Base-by-base conservation (phyloP, 2,888 invertebrate species). In the Polymixis flavicincta region DNA sequence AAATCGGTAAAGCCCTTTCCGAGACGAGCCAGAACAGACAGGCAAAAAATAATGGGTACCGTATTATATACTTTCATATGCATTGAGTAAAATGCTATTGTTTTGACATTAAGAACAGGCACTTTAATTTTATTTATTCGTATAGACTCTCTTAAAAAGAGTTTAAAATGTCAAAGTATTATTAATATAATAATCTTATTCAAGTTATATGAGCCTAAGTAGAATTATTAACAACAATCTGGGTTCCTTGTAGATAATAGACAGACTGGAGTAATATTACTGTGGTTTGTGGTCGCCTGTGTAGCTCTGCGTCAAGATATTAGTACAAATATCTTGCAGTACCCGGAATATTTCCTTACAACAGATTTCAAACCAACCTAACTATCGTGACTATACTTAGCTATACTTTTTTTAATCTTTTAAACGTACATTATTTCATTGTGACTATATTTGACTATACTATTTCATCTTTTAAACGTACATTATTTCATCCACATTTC, bases 211-310 rank as follows among this genome's bases (percentile, higher is more conserved):
- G 4, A 37, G 22, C 59, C 1, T 45, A 61, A 60, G 45, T 63
- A 25, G 45, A 48, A 76, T 52, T 69, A 69, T 66, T 48, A 82
- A 48, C 32, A 61, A 22, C 52, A 66, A 14, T 54, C 83, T 48
- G 28, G 66, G 37, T 66, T 63, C 61, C 82, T 42, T 9, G 37
- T 68, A 74, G 63, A 59, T 48, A 66, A 50, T 54, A 66, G 25
- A 25, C 37, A 55, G 52, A 17, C 52, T 42, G 22, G 52, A 82
- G 60, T 70, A 42, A 71, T 25, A 45, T 66, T 83, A 48, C 60
- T 19, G 66, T 42, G 71, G 78, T 70, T 70, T 70, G 79, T 52
- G 78, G 61, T 71, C 11, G 52, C 8, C 14, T 32, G 19, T 17
- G 19, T 32, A 52, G 6, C 14, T n/a, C 50, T 76, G 48, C 28